Evolutionary conservation across 2,113 vertebrate genomes (phyloP), one percentile per base, ranked within the genome.

Genomic region (Pygoscelis antarcticus): DNA sequence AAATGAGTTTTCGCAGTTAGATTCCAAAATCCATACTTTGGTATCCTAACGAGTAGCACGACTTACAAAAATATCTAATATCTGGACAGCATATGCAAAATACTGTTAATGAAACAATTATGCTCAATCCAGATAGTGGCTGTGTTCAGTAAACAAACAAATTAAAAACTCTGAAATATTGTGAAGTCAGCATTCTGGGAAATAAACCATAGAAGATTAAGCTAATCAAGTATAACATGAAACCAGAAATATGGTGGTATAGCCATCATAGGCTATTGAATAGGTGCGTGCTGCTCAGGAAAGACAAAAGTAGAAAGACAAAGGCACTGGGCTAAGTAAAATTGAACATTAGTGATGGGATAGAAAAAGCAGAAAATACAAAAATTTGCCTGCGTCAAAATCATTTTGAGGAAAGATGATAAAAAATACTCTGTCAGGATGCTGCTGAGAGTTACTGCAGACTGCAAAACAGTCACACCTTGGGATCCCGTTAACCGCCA

Each of bases 41-140:
- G 9, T 51, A 18, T 52, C 25, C 25, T 77, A 90, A 40, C 20
- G 32, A 19, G 14, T 16, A 38, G 22, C 17, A 71, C 0, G 0
- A 23, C 13, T 83, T 51, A 65, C 7, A 89, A 62, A 89, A 80
- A 47, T 40, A 47, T 20, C 0, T 0, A 57, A 3, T 55, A 51
- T 61, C 34, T 79, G 42, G 30, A 44, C 42, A 18, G 11, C 7
- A 68, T 36, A 46, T 25, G 7, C 27, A 84, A 71, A 38, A 62
- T 21, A 40, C 6, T 58, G 5, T 25, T 60, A 20, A 42, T 36
- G 17, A 54, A 90, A 85, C 4, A 22, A 40, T 51, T 32, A 30
- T 36, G n/a, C 30, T 72, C 12, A 68, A 65, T 74, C 25, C 20
- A 94, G 74, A 29, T 7, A 74, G 49, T 42, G 44, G 13, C 29